Percentiles rank a stretch among this genome's conserved stretches.
phyloP scores from a whole-genome alignment of 2,113 vertebrate genomes.

The Corythornis vintsioides region DNA sequence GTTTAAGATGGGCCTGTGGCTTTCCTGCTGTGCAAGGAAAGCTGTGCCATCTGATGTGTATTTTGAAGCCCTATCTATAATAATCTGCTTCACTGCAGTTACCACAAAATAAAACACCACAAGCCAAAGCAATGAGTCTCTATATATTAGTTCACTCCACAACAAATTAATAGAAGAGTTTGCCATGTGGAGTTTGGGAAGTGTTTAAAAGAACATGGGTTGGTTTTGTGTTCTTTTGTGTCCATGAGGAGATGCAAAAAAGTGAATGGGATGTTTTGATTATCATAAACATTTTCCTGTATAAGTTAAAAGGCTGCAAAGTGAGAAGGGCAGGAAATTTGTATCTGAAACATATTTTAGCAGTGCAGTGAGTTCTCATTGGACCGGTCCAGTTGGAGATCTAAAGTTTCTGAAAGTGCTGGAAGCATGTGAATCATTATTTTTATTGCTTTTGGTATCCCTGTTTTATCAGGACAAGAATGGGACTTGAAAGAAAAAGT shows the following conservation, averaged over 20 bases:
- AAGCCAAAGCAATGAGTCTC: background rate
- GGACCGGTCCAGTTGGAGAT: background rate
- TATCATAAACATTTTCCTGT: background rate
- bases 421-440: background rate
- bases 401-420: background rate
- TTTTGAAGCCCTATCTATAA: background rate
- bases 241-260: background rate
- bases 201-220: background rate
- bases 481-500: background rate
- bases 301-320: background rate
- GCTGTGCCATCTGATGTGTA: background rate
- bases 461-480: background rate
- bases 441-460: background rate
- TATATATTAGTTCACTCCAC: background rate
- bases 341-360: background rate
- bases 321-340: background rate
- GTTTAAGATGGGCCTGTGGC: background rate
- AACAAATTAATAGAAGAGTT: background rate
- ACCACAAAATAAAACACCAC: background rate
- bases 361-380: rapidly evolving
- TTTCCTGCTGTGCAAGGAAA: background rate
- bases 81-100: background rate
- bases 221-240: background rate
- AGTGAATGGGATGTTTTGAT: background rate
- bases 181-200: background rate